phyloP scores from a whole-genome alignment of 2,113 vertebrate species.

The Sarotherodon lohbergeri region DNA sequence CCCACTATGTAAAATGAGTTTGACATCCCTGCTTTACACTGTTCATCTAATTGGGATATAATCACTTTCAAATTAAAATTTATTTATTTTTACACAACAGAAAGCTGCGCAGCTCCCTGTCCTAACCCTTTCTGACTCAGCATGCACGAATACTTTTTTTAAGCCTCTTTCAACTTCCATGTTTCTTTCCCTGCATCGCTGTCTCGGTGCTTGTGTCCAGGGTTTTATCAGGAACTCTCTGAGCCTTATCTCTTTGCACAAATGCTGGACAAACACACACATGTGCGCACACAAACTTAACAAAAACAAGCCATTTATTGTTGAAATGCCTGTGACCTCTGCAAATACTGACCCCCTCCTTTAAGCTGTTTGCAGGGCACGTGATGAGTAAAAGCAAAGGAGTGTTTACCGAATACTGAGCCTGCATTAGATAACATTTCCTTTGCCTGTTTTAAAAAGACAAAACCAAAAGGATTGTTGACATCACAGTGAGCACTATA shows the following conservation, averaged over 20 bases:
- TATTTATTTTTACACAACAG: background rate
- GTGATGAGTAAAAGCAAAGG: background rate
- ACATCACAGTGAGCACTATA: background rate
- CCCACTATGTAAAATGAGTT: background rate
- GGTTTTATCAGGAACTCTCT: background rate
- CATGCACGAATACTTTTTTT: background rate
- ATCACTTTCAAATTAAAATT: background rate
- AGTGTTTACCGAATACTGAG: background rate
- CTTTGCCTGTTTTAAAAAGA: background rate
- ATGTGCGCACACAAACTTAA: background rate
- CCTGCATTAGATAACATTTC: background rate
- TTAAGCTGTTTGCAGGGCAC: background rate
- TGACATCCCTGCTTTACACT: background rate
- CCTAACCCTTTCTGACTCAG: background rate
- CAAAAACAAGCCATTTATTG: background rate
- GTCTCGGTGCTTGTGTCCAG: background rate
- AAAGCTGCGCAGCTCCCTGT: background rate
- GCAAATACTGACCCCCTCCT: constrained; percentile 13
- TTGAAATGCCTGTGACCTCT: background rate
- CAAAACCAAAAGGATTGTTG: background rate
- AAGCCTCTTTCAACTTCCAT: background rate
- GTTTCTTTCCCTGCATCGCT: background rate
- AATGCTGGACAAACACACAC: constrained; percentile 40
- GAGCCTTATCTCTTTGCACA: constrained; percentile 33
- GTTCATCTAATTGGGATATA: background rate